Percentiles rank a stretch among this genome's conserved stretches.
These are phyloP conservation scores for Lucilia cuprina DNA, from an alignment of 1,140 invertebrate species.

Conservation along the genomic window DNA sequence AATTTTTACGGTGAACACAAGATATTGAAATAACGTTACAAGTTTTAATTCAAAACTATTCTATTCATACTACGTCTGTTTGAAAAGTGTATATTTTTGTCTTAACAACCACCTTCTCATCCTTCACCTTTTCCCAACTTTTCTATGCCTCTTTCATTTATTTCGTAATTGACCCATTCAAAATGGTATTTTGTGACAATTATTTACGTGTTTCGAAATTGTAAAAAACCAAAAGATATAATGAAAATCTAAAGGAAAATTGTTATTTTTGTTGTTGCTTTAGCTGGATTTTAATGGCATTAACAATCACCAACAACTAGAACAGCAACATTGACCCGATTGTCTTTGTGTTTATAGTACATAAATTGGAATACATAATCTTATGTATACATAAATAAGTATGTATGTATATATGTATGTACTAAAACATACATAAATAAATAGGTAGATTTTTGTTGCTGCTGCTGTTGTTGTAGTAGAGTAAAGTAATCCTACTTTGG, in stretches of 20 bases:
- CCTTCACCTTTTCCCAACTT: neutral
- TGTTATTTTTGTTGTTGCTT: neutral
- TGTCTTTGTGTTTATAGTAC: neutral
- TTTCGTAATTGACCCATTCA: conserved; percentile 9
- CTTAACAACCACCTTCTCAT: no score
- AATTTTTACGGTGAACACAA: no score
- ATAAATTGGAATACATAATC: no score
- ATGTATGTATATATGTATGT: no score
- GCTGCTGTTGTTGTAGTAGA: neutral
- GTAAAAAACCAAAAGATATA: neutral
- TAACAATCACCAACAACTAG: conserved; percentile 10
- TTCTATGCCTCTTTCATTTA: neutral
- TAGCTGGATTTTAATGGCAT: neutral
- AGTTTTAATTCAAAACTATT: no score
- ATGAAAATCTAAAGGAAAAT: conserved; percentile 2
- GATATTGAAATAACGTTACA: no score
- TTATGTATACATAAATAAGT: no score
- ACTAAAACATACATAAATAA: no score
- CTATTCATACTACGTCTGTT: neutral
- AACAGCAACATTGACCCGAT: conserved; percentile 10
- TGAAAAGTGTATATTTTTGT: neutral
- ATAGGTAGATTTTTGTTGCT: neutral
- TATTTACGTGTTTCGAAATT: conserved; percentile 5
- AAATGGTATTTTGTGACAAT: conserved; percentile 15
- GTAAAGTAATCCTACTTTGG: conserved; percentile 1